These are phyloP conservation scores for Pseudomugil tenellus DNA, from an alignment of 2,797 vertebrate species.

Conservation along the genomic window DNA sequence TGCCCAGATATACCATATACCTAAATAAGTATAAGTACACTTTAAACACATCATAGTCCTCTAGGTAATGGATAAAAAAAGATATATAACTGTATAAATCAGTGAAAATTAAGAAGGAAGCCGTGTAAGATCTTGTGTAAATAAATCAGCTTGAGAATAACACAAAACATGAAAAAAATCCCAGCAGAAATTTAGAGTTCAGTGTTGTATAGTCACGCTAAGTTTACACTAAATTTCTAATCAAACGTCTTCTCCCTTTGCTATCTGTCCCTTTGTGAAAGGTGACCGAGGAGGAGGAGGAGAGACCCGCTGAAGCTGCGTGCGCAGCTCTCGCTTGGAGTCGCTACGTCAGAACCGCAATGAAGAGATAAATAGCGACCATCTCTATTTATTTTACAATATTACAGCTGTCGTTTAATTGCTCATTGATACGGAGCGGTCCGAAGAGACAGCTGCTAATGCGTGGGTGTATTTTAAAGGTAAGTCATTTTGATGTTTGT, in stretches of 20 bases:
- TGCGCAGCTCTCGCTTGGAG: constrained; percentile 75
- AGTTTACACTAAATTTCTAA: neutral
- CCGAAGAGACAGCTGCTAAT: neutral
- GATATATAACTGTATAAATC: too few relatives aligned
- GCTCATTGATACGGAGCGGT: neutral
- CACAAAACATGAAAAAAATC: too few relatives aligned
- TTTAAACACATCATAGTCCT: too few relatives aligned
- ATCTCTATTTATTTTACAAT: constrained; percentile 41
- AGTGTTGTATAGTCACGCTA: neutral
- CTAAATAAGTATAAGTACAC: too few relatives aligned
- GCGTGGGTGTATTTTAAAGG: constrained; percentile 32
- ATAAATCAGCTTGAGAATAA: too few relatives aligned
- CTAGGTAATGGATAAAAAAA: too few relatives aligned
- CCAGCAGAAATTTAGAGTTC: too few relatives aligned
- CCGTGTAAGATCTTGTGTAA: too few relatives aligned
- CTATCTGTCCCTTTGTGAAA: constrained; percentile 3
- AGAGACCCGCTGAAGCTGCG: constrained; percentile 66
- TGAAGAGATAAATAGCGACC: constrained; percentile 65
- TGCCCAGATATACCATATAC: too few relatives aligned
- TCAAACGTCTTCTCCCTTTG: neutral
- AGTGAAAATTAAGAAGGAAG: too few relatives aligned
- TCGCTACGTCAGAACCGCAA: constrained; percentile 58
- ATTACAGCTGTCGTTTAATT: neutral
- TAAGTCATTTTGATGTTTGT: constrained; percentile 38
- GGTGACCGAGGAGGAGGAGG: constrained; percentile 6